A percentile compares a stretch with the other conserved stretches of the same genome.
These are phyloP conservation scores for Hipparchia semele DNA, from an alignment of 2,888 invertebrate genomes.

Conservation along the genomic window DNA sequence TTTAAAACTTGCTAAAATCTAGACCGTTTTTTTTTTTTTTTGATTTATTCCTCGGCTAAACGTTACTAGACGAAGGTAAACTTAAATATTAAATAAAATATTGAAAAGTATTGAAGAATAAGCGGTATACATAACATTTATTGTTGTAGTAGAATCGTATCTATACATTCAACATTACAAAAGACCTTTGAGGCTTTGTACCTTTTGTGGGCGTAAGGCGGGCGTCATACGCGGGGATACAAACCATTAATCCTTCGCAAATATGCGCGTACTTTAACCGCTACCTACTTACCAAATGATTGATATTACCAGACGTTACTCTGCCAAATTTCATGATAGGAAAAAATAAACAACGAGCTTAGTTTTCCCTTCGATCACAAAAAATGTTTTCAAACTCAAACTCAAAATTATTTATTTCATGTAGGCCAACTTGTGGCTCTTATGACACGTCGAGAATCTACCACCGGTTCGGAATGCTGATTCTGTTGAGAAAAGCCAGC, in stretches of 20 bases:
- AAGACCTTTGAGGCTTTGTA: conserved; percentile 19
- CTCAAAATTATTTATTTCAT: no score
- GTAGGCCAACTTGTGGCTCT: no score
- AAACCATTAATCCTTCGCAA: conserved; percentile 15
- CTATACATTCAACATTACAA: conserved; percentile 8
- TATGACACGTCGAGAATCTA: no score
- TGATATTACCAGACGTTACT: conserved; percentile 2
- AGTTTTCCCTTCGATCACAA: background rate
- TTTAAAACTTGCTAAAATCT: no score
- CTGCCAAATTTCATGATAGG: background rate
- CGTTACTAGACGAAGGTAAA: no score
- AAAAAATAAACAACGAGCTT: background rate
- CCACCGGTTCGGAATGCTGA: no score
- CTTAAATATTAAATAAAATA: no score
- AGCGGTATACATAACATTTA: conserved; percentile 2
- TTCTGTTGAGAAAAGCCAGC: no score
- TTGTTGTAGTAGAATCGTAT: background rate
- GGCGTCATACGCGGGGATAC: conserved; percentile 11
- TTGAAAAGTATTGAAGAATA: background rate
- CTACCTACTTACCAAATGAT: conserved; percentile 8
- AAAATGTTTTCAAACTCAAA: no score
- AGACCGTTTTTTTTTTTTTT: no score
- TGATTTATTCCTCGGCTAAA: no score
- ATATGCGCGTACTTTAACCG: background rate
- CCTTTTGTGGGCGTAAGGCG: conserved; percentile 15